phyloP scores from a whole-genome alignment of 2,797 vertebrate genomes.

The Muscicapa comitata region DNA sequence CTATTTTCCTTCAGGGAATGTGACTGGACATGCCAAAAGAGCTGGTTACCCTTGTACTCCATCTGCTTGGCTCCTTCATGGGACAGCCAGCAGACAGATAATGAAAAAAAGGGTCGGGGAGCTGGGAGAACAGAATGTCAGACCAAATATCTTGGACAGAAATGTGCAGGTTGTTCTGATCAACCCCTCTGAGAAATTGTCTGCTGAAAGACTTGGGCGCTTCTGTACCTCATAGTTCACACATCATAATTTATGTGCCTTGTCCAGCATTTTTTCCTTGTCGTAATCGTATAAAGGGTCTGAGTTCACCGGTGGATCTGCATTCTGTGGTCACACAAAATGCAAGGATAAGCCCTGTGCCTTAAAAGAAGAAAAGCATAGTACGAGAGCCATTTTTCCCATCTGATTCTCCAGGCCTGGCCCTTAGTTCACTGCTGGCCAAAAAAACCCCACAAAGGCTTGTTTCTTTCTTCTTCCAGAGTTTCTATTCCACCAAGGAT shows the following conservation, averaged over 20 bases:
- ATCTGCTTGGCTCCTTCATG: background rate
- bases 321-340: background rate
- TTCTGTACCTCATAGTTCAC: conserved; percentile 20
- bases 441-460: background rate
- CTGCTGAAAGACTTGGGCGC: conserved; percentile 37
- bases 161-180: conserved; percentile 38
- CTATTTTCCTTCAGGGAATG: background rate
- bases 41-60: background rate
- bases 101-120: background rate
- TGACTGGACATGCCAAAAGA: background rate
- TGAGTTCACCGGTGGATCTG: background rate
- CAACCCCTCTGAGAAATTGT: background rate
- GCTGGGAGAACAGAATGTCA: background rate
- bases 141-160: background rate
- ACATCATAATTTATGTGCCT: background rate
- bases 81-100: background rate
- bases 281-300: background rate
- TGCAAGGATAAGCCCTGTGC: background rate
- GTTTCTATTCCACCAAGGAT: background rate
- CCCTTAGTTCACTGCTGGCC: background rate
- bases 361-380: background rate
- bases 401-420: background rate
- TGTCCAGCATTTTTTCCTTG: background rate
- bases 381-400: background rate
- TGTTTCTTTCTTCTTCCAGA: conserved; percentile 4